Conservation (phyloP, 30 jellyfish, hydroid and myxozoan genomes). For the Catostylus mosaicus region DNA sequence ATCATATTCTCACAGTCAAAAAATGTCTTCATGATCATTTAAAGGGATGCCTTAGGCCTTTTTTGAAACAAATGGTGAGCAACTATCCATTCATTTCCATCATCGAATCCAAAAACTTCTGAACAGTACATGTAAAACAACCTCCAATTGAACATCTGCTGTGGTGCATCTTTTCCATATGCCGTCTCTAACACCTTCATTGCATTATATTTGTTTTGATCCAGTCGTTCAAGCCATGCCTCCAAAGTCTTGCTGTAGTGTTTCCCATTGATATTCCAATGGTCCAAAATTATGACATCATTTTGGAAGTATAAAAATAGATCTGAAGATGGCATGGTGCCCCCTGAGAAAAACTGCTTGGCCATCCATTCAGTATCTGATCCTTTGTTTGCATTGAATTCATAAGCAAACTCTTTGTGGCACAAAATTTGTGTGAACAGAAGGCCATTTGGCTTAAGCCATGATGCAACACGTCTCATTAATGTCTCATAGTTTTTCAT, state of each 20-base stretch:
- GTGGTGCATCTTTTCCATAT: constrained; percentile 71
- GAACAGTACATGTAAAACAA: constrained; percentile 78
- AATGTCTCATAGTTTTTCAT: constrained; percentile 79
- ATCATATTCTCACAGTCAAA: no score
- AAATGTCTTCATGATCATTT: no score
- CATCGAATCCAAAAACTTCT: constrained; percentile 69
- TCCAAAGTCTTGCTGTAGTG: constrained; percentile 83
- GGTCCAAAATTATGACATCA: constrained; percentile 65
- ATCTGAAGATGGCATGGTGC: constrained; percentile 86
- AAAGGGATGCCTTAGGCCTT: constrained; percentile 59
- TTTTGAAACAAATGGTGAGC: constrained; percentile 81
- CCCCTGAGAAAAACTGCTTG: constrained; percentile 79
- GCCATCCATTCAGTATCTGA: constrained; percentile 88
- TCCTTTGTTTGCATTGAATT: constrained; percentile 62
- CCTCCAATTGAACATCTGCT: constrained; percentile 83
- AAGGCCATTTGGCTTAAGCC: constrained; percentile 82
- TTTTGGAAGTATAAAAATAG: constrained; percentile 79
- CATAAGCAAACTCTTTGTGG: constrained; percentile 76
- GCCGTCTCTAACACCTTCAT: constrained; percentile 39
- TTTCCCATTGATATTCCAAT: constrained; percentile 84
- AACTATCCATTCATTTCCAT: constrained; percentile 92
- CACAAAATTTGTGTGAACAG: constrained; percentile 80
- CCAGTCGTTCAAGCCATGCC: constrained; percentile 80
- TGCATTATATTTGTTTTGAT: constrained; percentile 60
- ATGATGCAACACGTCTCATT: constrained; percentile 77